Evolutionary conservation across 2,888 invertebrate genomes (phyloP).

Genomic region (Ctena decussata): DNA sequence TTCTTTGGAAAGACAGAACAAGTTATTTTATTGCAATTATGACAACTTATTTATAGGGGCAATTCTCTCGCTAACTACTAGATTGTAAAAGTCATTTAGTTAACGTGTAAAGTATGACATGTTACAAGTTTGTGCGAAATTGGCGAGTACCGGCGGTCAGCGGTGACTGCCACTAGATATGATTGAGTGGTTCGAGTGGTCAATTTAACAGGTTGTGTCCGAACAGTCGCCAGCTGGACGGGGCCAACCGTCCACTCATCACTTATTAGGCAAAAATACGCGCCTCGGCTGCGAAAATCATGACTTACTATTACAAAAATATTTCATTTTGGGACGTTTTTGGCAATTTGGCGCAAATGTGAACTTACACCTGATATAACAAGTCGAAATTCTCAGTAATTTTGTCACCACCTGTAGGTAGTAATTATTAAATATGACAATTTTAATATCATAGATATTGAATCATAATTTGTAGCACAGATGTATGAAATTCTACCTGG

Average conservation of each 20-base stretch:
- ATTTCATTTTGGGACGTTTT: conserved; percentile 25
- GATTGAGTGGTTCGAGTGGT: conserved; percentile 49
- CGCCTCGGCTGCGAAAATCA: conserved; percentile 38
- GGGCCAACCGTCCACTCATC: conserved; percentile 33
- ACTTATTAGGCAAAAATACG: conserved; percentile 33
- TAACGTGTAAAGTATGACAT: conserved; percentile 16
- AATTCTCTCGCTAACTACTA: conserved; percentile 4
- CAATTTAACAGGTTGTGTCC: conserved; percentile 62
- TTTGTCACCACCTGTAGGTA: not conserved
- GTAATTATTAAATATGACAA: conserved; percentile 8
- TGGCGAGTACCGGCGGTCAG: conserved; percentile 25
- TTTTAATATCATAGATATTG: not conserved
- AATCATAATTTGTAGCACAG: not conserved
- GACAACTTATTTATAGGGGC: conserved; percentile 3
- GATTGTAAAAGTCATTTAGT: conserved; percentile 17
- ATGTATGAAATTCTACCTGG: too few relatives aligned
- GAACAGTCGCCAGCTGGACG: conserved; percentile 55
- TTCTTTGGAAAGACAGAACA: not conserved
- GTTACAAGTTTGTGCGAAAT: not conserved
- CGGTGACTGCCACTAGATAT: conserved; percentile 7
- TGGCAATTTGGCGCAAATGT: conserved; percentile 4
- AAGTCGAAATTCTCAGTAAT: not conserved
- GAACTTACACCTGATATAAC: conserved; percentile 3
- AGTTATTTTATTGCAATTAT: not conserved
- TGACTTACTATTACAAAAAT: conserved; percentile 32